These are phyloP conservation scores for Ladona fulva DNA, from an alignment of 1,140 invertebrate species.

Conservation along the genomic window DNA sequence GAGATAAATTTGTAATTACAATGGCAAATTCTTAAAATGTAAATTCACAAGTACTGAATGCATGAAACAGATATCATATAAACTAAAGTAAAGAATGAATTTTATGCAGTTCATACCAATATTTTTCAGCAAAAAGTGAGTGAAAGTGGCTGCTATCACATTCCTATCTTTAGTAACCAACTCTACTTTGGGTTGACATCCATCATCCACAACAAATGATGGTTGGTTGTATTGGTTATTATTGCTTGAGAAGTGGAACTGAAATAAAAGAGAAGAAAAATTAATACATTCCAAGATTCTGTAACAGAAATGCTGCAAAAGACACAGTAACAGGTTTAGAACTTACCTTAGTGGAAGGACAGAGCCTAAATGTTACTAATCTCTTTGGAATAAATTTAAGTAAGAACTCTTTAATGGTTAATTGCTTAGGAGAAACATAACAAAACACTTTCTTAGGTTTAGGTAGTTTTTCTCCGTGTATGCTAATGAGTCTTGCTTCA, in stretches of 20 bases:
- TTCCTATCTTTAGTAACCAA: constrained; percentile 74
- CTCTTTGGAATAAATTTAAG: constrained; percentile 86
- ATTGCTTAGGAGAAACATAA: constrained; percentile 78
- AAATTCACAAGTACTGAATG: background rate
- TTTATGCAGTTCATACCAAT: constrained; percentile 48
- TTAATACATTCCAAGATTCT: constrained; percentile 1
- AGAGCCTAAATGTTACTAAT: constrained; percentile 83
- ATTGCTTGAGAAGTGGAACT: constrained; percentile 49
- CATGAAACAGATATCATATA: background rate
- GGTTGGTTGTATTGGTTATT: constrained; percentile 37
- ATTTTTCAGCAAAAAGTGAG: constrained; percentile 86
- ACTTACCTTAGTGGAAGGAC: constrained; percentile 78
- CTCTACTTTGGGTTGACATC: constrained; percentile 76
- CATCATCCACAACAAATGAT: constrained; percentile 77
- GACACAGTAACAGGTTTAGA: constrained; percentile 16
- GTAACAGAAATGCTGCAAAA: constrained; percentile 12
- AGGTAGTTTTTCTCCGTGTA: constrained; percentile 53
- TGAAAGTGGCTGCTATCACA: constrained; percentile 86
- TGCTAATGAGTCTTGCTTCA: constrained; percentile 67
- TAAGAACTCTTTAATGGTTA: constrained; percentile 86
- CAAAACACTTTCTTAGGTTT: constrained; percentile 81
- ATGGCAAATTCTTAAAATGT: background rate
- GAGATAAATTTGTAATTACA: background rate
- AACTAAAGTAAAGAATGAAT: background rate
- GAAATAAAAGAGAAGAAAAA: constrained; percentile 31